phyloP scores from a whole-genome alignment of 2,113 vertebrate genomes.

The Carassius auratus region DNA sequence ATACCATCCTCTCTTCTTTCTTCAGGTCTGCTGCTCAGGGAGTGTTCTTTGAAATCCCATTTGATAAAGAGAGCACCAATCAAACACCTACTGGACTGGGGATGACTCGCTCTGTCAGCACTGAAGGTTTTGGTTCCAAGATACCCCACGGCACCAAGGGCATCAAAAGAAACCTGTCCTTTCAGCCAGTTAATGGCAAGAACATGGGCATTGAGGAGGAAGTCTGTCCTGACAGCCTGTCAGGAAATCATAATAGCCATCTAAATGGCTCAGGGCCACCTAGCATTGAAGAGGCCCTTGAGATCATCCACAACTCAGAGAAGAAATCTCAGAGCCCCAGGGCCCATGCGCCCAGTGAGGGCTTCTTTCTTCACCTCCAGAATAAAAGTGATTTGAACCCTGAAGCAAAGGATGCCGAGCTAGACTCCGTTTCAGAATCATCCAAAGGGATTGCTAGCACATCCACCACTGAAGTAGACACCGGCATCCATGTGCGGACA shows the following conservation, averaged over 20 bases:
- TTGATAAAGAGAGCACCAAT: slow-evolving; percentile 84
- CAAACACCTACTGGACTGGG: slow-evolving; percentile 71
- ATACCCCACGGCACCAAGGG: slow-evolving; percentile 78
- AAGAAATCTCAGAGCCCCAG: slow-evolving; percentile 71
- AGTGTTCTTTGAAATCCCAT: slow-evolving; percentile 96
- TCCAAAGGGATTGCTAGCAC: slow-evolving; percentile 81
- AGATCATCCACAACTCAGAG: slow-evolving; percentile 88
- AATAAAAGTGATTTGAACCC: slow-evolving; percentile 74
- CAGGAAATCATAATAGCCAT: slow-evolving; percentile 61
- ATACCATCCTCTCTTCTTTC: slow-evolving; percentile 33
- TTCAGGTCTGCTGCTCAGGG: slow-evolving; percentile 91
- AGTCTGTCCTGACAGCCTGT: slow-evolving; percentile 69
- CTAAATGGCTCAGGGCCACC: slow-evolving; percentile 78
- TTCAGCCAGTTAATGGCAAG: slow-evolving; percentile 88
- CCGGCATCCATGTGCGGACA: slow-evolving; percentile 91
- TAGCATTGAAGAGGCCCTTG: slow-evolving; percentile 91
- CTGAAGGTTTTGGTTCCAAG: slow-evolving; percentile 86
- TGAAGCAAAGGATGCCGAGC: slow-evolving; percentile 63
- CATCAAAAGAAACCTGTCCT: slow-evolving; percentile 86
- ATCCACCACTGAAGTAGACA: slow-evolving; percentile 91
- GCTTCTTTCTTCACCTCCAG: slow-evolving; percentile 92
- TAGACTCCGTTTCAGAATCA: slow-evolving; percentile 80
- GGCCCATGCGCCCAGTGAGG: slow-evolving; percentile 80
- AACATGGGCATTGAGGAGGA: slow-evolving; percentile 87
- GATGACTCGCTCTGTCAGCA: slow-evolving; percentile 90